Evolutionary conservation across 2,888 invertebrate species (phyloP), one percentile per base, ranked within the genome.

Genomic region (Eristalinus aeneus): DNA sequence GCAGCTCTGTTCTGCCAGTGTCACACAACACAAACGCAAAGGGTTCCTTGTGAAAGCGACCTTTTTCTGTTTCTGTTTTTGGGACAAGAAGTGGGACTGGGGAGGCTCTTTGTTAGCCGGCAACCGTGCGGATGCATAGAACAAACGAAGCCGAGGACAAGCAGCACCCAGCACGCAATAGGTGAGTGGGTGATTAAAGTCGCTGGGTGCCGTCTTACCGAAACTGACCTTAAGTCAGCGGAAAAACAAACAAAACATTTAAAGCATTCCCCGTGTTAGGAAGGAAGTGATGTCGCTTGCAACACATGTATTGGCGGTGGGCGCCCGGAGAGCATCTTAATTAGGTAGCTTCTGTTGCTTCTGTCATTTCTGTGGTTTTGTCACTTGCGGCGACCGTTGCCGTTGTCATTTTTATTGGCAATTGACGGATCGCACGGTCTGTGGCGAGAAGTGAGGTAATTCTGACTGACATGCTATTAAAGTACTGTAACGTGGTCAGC

Each of bases 281-380:
- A 84, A 84, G 84, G 84, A 84, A 84, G 84, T 84, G 61, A 80
- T 72, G 80, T 75, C 32, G 71, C 54, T 84, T 53, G 65, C 64
- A 64, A 54, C 73, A 53, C 56, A 60, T 61, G 71, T 82, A 65
- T 54, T 6, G 39, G 60, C 20, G 31, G 16, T 20, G 74, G 69
- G 32, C 53, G 74, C 16, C 54, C 69, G 61, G 84, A 84, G 75
- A 84, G 84, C 84, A 84, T 84, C 84, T 84, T 80, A 84, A 84
- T 84, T 84, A 84, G 84, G 84, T 79, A 60, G 39, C 71, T 71
- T 84, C 75, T 80, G 79, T 74, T 4, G 68, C 32, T 67, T 69
- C 22, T 64, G 54, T 71, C 60, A 2, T 23, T 56, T 56, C 16
- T 56, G n/a, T 39, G 39, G 11, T 56, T 56, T 56, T 56, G 46